Base-by-base conservation (phyloP, 2,113 vertebrate genomes). In the Toxotes jaculatrix region DNA sequence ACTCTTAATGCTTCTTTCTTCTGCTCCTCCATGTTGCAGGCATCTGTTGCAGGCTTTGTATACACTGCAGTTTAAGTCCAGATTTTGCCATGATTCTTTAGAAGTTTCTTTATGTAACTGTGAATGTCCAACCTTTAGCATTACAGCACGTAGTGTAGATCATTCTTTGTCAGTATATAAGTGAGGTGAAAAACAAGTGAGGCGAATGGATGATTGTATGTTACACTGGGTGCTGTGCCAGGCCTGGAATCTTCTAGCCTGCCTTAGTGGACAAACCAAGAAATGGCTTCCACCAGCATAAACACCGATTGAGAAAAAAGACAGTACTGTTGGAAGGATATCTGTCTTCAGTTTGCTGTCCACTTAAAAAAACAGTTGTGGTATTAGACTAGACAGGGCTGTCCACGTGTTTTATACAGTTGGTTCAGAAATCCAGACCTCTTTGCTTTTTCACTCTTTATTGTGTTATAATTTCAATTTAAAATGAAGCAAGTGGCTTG, bases 1-100 rank as follows among this genome's bases (percentile, higher is more conserved):
- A 82, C 88, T 77, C 67, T 64, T 74, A 42, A 86, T 70, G 64
- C 60, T 61, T 66, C 78, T 83, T 70, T 79, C 60, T 77, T 7
- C 40, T 76, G 70, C 77, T 79, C 42, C 77, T 76, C 60, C 65
- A 10, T 65, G 53, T 69, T 80, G 49, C 80, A 74, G 45, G 64
- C 65, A 87, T 86, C 70, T 83, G 71, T 59, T 59, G 53, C 42
- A 81, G 31, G 32, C 23, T 69, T 68, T 75, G 9, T 34, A 42
- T 17, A 55, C 57, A 63, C 16, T 66, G 36, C 74, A 47, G 51
- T 61, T 51, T 38, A 42, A 63, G 61, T 83, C 3, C 31, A 3
- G 1, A 42, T 42, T 71, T 77, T 80, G 4, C 32, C 23, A 45
- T 4, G 9, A 34, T 53, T 66, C n/a, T 45, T 59, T 3, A 59